Evolutionary conservation across 2,888 invertebrate species (phyloP).

Genomic region (Neocrepidodera transversa): DNA sequence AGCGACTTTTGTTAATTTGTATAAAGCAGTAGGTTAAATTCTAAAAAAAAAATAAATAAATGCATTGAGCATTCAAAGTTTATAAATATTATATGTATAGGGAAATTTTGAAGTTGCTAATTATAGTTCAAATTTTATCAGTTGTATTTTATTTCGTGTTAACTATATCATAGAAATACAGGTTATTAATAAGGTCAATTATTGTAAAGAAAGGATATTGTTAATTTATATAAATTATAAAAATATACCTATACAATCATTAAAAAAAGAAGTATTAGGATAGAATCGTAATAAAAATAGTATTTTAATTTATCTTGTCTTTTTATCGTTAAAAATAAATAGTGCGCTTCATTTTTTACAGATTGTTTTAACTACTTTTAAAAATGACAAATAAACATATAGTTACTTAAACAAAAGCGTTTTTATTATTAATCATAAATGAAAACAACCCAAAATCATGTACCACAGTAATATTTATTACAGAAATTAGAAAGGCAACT

Average conservation of each 20-base stretch:
- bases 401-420: slow-evolving; percentile 4
- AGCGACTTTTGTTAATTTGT: slow-evolving; percentile 36
- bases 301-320: slow-evolving; percentile 31
- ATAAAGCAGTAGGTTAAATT: slow-evolving; percentile 44
- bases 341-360: slow-evolving; percentile 20
- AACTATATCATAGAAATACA: slow-evolving; percentile 40
- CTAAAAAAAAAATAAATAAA: slow-evolving; percentile 37
- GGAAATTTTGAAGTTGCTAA: slow-evolving; percentile 37
- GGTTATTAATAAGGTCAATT: slow-evolving; percentile 53
- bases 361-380: slow-evolving; percentile 15
- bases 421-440: not conserved
- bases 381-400: slow-evolving; percentile 26
- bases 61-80: slow-evolving; percentile 33
- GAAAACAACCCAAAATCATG: no score
- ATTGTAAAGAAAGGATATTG: slow-evolving; percentile 37
- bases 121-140: slow-evolving; percentile 38
- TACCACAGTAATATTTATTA: no score
- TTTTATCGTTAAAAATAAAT: slow-evolving; percentile 25
- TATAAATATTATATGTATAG: slow-evolving; percentile 32
- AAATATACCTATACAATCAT: slow-evolving; percentile 37
- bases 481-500: no score
- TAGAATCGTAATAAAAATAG: slow-evolving; percentile 36
- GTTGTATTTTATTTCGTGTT: slow-evolving; percentile 35
- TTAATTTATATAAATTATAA: slow-evolving; percentile 40
- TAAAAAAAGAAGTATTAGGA: slow-evolving; percentile 40